A percentile compares a stretch with the other conserved stretches of the same genome.
Evolutionary conservation across 1,140 invertebrate genomes (phyloP).

Genomic region (Eueides isabella): DNA sequence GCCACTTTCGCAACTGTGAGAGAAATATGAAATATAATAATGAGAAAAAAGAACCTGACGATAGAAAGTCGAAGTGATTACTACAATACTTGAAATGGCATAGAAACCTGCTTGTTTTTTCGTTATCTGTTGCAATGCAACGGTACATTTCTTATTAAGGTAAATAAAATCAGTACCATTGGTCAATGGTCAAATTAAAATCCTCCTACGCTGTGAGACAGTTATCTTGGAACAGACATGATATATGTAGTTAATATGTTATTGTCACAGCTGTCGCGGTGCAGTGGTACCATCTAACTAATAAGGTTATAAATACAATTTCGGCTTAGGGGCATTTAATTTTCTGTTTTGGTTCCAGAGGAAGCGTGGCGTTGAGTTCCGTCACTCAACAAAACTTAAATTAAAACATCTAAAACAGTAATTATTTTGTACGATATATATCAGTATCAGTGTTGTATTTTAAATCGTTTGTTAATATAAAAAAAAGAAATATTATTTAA

Average conservation of each 20-base stretch:
- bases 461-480: too few relatives aligned
- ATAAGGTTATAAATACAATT: too few relatives aligned
- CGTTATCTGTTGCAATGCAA: background rate
- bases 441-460: too few relatives aligned
- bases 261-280: too few relatives aligned
- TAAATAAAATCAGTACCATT: background rate
- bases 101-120: slow-evolving; percentile 14
- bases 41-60: slow-evolving; percentile 1
- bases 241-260: slow-evolving; percentile 7
- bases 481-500: too few relatives aligned
- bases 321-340: too few relatives aligned
- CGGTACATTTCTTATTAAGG: slow-evolving; percentile 1
- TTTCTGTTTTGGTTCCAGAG: too few relatives aligned
- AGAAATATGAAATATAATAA: slow-evolving; percentile 14
- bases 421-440: too few relatives aligned
- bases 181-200: slow-evolving; percentile 1
- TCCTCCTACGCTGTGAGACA: slow-evolving; percentile 7
- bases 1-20: background rate
- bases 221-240: background rate
- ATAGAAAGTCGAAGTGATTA: slow-evolving; percentile 25
- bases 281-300: too few relatives aligned
- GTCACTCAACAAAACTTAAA: too few relatives aligned
- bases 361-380: too few relatives aligned
- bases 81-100: slow-evolving; percentile 16
- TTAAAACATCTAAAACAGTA: too few relatives aligned